Evolutionary conservation across 2,797 vertebrate species (phyloP).

Genomic region (Numenius phaeopus): DNA sequence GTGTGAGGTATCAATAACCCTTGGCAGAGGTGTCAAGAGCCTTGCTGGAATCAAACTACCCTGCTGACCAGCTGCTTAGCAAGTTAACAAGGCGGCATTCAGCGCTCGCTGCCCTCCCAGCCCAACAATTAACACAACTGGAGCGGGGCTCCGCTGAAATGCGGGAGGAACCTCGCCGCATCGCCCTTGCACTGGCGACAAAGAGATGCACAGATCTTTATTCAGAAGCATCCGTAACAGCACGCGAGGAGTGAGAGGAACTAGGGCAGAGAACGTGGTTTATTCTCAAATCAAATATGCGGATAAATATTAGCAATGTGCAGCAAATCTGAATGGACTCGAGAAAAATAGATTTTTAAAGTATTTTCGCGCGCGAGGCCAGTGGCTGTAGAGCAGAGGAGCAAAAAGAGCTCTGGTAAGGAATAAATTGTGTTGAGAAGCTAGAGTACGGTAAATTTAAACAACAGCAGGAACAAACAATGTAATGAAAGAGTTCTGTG

Average conservation of each 20-base stretch:
- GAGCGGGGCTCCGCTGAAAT: slow-evolving; percentile 66
- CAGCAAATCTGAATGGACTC: background rate
- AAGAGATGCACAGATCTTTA: slow-evolving; percentile 48
- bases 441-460: slow-evolving; percentile 51
- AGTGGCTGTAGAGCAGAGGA: background rate
- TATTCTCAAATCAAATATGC: background rate
- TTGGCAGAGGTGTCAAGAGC: slow-evolving; percentile 84
- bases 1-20: slow-evolving; percentile 85
- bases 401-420: background rate
- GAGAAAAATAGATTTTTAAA: background rate
- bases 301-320: background rate
- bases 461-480: slow-evolving; percentile 50
- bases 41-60: slow-evolving; percentile 82
- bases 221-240: background rate
- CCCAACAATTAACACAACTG: slow-evolving; percentile 82
- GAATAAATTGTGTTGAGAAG: slow-evolving; percentile 26
- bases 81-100: slow-evolving; percentile 83
- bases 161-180: slow-evolving; percentile 35
- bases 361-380: background rate
- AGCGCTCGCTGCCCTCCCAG: slow-evolving; percentile 62
- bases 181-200: slow-evolving; percentile 3
- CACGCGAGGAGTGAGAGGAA: background rate
- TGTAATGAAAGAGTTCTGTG: slow-evolving; percentile 51
- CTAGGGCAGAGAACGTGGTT: background rate
- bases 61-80: slow-evolving; percentile 86